phyloP scores from a whole-genome alignment of 2,888 invertebrate genomes.

The Ashinkailepas kermadecensis region DNA sequence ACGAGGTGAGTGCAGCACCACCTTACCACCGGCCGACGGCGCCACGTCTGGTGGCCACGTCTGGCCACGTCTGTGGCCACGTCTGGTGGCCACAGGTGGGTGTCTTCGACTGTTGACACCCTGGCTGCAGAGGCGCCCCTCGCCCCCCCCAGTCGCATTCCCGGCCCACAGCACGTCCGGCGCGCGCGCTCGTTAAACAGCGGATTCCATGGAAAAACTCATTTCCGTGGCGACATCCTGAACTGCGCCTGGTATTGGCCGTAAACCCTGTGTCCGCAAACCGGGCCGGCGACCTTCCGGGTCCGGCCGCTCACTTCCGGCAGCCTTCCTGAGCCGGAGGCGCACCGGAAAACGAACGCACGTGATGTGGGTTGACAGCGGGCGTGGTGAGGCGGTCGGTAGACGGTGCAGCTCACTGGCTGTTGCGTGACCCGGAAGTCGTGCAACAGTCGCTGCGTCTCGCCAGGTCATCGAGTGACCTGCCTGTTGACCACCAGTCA shows the following conservation, averaged over 20 bases:
- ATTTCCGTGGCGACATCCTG: conserved; percentile 2
- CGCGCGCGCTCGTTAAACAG: neutral
- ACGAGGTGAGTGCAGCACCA: neutral
- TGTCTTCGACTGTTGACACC: too few species aligned
- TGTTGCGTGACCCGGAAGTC: conserved; percentile 1
- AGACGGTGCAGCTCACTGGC: neutral
- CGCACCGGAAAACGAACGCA: neutral
- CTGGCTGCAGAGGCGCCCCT: neutral
- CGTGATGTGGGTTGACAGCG: neutral
- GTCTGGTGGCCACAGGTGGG: too few species aligned
- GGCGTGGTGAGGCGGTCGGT: neutral
- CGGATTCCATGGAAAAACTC: conserved; percentile 19
- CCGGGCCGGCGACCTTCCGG: neutral
- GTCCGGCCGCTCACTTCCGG: neutral
- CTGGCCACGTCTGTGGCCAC: too few species aligned
- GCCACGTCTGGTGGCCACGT: too few species aligned
- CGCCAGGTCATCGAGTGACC: neutral
- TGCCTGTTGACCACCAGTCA: neutral
- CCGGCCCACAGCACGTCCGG: neutral
- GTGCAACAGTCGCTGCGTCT: neutral
- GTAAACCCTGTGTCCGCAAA: neutral
- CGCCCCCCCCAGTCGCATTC: neutral
- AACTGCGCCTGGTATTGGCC: neutral
- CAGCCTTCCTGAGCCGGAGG: neutral
- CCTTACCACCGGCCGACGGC: neutral